Conservation (phyloP, 2,888 invertebrate genomes). For the Norana najaformis region DNA sequence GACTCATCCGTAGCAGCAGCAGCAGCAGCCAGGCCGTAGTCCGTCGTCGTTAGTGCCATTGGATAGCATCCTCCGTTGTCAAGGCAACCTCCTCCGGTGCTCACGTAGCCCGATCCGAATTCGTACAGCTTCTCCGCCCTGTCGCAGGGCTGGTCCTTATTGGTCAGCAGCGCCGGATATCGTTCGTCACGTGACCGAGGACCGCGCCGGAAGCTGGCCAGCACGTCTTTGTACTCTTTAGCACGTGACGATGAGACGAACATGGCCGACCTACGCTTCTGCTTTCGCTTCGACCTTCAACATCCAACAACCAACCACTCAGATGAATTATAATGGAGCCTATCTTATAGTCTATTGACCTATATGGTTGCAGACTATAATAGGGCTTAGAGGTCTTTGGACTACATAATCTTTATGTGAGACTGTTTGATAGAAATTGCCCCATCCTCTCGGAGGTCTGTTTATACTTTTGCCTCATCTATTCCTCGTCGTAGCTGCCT, state of each 20-base stretch:
- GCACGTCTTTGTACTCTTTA: not conserved
- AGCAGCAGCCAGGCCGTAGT: not conserved
- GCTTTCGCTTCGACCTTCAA: not conserved
- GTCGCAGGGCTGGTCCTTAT: not conserved
- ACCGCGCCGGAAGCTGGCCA: not conserved
- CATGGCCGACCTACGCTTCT: not conserved
- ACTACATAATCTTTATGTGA: too few species aligned
- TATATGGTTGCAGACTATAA: too few species aligned
- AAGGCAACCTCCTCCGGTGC: not conserved
- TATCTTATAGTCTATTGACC: not conserved
- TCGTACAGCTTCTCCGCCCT: constrained; percentile 18
- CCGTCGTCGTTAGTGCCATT: not conserved
- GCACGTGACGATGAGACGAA: constrained; percentile 10
- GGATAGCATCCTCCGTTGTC: not conserved
- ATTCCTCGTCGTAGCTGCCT: too few species aligned
- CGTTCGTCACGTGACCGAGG: not conserved
- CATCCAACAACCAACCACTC: not conserved
- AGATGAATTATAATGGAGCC: too few species aligned
- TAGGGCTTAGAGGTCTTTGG: too few species aligned
- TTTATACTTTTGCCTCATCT: too few species aligned
- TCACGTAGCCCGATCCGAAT: not conserved
- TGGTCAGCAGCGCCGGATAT: constrained; percentile 15
- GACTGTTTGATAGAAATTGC: too few species aligned
- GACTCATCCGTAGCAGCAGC: not conserved
- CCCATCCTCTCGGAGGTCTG: too few species aligned